phyloP scores from a whole-genome alignment of 2,113 vertebrate genomes.

The Brachyhypopomus occidentalis region DNA sequence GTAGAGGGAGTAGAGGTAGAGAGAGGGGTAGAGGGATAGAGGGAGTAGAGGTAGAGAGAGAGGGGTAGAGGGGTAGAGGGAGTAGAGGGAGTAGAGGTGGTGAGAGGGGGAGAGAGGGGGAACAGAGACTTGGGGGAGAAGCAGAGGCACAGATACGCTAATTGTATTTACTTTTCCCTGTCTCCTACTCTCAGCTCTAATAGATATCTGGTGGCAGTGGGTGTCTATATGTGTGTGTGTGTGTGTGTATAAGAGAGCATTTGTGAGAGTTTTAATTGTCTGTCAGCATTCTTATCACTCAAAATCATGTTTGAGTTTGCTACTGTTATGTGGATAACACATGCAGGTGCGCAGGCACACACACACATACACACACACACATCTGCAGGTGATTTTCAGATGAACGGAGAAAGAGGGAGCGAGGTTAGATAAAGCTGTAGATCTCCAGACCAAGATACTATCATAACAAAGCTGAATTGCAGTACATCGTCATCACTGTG shows the following conservation, averaged over 20 bases:
- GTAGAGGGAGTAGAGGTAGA: too few species aligned
- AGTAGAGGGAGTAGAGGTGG: too few species aligned
- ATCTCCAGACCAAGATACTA: conserved; percentile 27
- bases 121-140: conserved; percentile 8
- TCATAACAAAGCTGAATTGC: conserved; percentile 23
- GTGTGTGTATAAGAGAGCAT: neutral
- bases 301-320: conserved; percentile 28
- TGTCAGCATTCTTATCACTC: conserved; percentile 23
- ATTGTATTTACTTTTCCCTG: conserved; percentile 43
- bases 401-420: conserved; percentile 16
- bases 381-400: conserved; percentile 46
- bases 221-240: neutral
- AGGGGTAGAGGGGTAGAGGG: too few species aligned
- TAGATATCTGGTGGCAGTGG: conserved; percentile 5
- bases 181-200: conserved; percentile 31
- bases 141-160: conserved; percentile 15
- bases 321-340: conserved; percentile 22
- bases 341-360: neutral
- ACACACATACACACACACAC: conserved; percentile 22
- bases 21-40: too few species aligned
- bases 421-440: conserved; percentile 27
- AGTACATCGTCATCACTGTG: conserved; percentile 11
- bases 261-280: conserved; percentile 1
- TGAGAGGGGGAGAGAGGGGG: neutral
- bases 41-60: too few species aligned